Evolutionary conservation across 2,888 invertebrate genomes (phyloP).

Genomic region (Ypsolopha sequella): DNA sequence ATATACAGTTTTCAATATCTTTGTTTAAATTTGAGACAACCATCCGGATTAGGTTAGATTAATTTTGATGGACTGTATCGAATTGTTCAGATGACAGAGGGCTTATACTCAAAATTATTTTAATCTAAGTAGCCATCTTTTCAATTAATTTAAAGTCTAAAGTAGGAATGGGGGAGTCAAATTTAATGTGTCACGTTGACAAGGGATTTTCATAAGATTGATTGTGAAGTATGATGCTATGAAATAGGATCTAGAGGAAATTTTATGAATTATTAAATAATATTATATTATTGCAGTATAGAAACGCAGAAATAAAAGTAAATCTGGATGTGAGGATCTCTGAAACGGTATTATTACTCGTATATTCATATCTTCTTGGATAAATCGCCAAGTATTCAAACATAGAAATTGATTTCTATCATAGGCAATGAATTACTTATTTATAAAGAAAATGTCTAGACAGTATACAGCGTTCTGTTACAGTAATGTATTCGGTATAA

Average conservation of each 20-base stretch:
- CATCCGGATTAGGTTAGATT: slow-evolving; percentile 60
- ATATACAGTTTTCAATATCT: slow-evolving; percentile 60
- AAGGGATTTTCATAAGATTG: slow-evolving; percentile 33
- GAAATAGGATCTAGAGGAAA: slow-evolving; percentile 9
- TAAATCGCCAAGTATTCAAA: too few relatives aligned
- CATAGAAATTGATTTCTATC: too few relatives aligned
- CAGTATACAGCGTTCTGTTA: too few relatives aligned
- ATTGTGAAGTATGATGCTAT: slow-evolving; percentile 19
- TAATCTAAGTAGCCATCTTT: slow-evolving; percentile 46
- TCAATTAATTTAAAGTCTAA: slow-evolving; percentile 47
- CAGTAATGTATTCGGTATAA: too few relatives aligned
- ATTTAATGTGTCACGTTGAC: slow-evolving; percentile 29
- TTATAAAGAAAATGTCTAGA: neutral
- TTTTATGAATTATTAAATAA: neutral
- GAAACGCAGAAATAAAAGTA: too few relatives aligned
- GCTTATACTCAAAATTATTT: slow-evolving; percentile 53
- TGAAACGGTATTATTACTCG: too few relatives aligned
- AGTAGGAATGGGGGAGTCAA: slow-evolving; percentile 29
- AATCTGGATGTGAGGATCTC: too few relatives aligned
- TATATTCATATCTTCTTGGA: too few relatives aligned
- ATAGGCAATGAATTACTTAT: neutral
- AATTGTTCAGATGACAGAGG: slow-evolving; percentile 61
- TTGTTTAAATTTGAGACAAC: slow-evolving; percentile 61
- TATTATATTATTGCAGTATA: too few relatives aligned
- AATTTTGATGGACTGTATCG: slow-evolving; percentile 65